A percentile compares a stretch with the other conserved stretches of the same genome.
These are phyloP conservation scores for Allolobophora icterica DNA, from an alignment of 2,888 invertebrate genomes.

Conservation along the genomic window DNA sequence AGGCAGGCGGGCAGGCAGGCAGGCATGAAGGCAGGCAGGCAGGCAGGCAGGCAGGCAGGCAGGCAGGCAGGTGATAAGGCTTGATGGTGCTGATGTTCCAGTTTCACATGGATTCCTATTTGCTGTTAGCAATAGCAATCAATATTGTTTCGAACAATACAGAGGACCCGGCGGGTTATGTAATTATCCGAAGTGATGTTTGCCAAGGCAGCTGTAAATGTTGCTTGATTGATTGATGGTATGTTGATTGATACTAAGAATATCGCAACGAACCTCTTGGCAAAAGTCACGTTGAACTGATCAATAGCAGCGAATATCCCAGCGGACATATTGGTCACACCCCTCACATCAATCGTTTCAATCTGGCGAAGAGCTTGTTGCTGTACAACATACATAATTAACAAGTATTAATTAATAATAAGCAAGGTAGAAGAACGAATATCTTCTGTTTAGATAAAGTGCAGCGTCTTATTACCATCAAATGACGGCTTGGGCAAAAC, in stretches of 20 bases:
- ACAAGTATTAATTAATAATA: neutral
- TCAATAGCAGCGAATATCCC: conserved; percentile 54
- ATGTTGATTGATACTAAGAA: neutral
- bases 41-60: neutral
- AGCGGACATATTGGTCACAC: conserved; percentile 54
- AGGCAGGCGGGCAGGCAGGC: neutral
- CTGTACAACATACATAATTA: neutral
- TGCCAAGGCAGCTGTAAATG: neutral
- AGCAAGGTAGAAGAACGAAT: neutral
- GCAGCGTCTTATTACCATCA: neutral
- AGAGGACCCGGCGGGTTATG: neutral
- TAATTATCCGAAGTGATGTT: neutral
- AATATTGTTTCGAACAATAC: neutral
- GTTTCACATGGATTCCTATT: neutral
- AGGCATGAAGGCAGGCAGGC: no score
- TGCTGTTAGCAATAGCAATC: neutral
- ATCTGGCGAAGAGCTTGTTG: conserved; percentile 31
- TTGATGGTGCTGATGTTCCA: neutral
- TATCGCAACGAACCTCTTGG: conserved; percentile 37
- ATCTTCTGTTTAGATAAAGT: no score
- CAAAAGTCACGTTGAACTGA: conserved; percentile 48
- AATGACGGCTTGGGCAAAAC: neutral
- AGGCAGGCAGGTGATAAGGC: neutral
- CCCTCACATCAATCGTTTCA: conserved; percentile 42
- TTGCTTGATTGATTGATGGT: neutral